Evolutionary conservation across 1,140 invertebrate species (phyloP).

Genomic region (Colletes gigas): DNA sequence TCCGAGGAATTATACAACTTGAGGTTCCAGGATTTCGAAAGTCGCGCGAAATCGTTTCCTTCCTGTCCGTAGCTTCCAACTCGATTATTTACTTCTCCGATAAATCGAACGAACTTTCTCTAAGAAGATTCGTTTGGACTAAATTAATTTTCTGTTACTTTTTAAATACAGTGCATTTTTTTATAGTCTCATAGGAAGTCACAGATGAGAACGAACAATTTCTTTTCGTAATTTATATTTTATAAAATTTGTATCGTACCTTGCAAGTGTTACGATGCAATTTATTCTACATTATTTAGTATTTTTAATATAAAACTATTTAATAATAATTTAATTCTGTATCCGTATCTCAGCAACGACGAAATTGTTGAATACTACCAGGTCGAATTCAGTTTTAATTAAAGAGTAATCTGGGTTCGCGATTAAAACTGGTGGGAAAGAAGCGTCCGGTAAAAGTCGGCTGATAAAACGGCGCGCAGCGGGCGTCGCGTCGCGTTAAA

Average conservation of each 20-base stretch:
- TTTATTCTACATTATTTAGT: too few relatives aligned
- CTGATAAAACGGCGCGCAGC: background rate
- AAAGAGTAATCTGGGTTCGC: constrained; percentile 16
- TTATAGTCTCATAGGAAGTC: too few relatives aligned
- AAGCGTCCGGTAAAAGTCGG: background rate
- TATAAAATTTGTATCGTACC: too few relatives aligned
- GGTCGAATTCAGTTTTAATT: constrained; percentile 38
- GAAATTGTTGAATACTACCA: background rate
- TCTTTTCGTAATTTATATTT: too few relatives aligned
- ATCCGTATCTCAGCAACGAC: too few relatives aligned
- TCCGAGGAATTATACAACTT: constrained; percentile 55
- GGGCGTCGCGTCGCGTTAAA: constrained; percentile 39
- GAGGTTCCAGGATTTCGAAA: constrained; percentile 45
- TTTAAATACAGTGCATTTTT: too few relatives aligned
- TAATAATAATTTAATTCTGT: background rate
- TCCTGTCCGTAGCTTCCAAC: constrained; percentile 2
- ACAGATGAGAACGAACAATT: too few relatives aligned
- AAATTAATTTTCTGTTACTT: too few relatives aligned
- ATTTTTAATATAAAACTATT: too few relatives aligned
- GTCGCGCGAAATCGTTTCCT: background rate
- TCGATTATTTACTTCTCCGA: constrained; percentile 16
- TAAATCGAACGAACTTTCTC: too few relatives aligned
- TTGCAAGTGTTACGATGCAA: too few relatives aligned
- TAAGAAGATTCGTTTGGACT: too few relatives aligned
- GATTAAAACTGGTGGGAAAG: constrained; percentile 15